A percentile compares a stretch with the other conserved stretches of the same genome.
Evolutionary conservation across 1,140 invertebrate species (phyloP).

Genomic region (Platorchestia sp.): DNA sequence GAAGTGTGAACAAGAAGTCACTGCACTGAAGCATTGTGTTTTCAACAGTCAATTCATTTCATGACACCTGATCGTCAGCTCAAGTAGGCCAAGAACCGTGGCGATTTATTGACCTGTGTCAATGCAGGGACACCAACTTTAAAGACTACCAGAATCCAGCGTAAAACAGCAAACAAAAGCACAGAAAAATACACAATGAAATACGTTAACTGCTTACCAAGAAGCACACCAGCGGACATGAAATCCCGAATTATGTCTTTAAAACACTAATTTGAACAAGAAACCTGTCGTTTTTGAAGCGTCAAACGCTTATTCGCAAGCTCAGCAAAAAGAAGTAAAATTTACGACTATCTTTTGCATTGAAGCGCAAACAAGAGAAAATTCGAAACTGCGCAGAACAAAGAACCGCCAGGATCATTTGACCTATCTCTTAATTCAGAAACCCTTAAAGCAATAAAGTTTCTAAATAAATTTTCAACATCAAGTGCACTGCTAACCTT

Average conservation of each 20-base stretch:
- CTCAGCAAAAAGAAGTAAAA: background rate
- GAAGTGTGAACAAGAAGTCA: too few relatives aligned
- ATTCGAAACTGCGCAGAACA: too few relatives aligned
- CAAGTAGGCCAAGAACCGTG: background rate
- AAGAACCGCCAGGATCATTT: background rate
- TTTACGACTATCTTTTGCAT: background rate
- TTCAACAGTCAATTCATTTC: too few relatives aligned
- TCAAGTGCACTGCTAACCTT: background rate
- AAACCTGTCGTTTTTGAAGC: background rate
- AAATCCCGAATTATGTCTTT: background rate
- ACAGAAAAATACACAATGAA: background rate
- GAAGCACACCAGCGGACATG: background rate
- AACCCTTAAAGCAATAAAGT: background rate
- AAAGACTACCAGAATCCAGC: background rate
- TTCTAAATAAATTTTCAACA: background rate
- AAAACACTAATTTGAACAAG: background rate
- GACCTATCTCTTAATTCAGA: background rate
- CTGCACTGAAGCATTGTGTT: too few relatives aligned
- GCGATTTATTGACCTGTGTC: background rate
- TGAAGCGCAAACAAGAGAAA: background rate
- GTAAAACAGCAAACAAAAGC: background rate
- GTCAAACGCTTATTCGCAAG: background rate
- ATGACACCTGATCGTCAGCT: too few relatives aligned
- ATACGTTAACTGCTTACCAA: background rate
- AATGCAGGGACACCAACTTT: background rate